Conservation (phyloP, 2,888 invertebrate genomes). For the Plutella xylostella region DNA sequence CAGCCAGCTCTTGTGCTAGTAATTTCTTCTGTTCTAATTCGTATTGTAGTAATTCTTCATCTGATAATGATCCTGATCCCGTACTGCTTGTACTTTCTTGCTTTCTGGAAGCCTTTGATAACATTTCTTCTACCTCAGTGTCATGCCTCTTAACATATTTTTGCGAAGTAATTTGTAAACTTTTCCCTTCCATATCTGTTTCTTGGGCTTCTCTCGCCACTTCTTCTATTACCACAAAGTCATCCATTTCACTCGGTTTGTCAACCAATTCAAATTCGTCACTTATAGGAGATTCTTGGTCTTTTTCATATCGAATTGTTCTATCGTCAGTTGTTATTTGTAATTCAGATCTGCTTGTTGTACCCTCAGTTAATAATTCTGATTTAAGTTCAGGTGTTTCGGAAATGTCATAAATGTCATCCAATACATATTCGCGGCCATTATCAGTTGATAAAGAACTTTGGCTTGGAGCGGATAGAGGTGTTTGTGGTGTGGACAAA, state of each 20-base stretch:
- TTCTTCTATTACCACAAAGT: slow-evolving; percentile 90
- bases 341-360: slow-evolving; percentile 66
- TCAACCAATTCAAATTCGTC: slow-evolving; percentile 91
- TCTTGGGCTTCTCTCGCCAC: slow-evolving; percentile 89
- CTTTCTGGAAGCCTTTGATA: slow-evolving; percentile 77
- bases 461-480: slow-evolving; percentile 73
- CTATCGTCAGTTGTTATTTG: slow-evolving; percentile 73
- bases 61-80: slow-evolving; percentile 68
- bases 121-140: slow-evolving; percentile 77
- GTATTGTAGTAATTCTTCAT: slow-evolving; percentile 73
- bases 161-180: slow-evolving; percentile 73
- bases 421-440: slow-evolving; percentile 72
- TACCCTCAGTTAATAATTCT: slow-evolving; percentile 44
- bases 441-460: slow-evolving; percentile 75
- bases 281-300: slow-evolving; percentile 80
- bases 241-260: slow-evolving; percentile 87
- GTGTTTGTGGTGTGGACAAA: slow-evolving; percentile 70
- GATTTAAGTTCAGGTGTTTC: slow-evolving; percentile 71
- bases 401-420: slow-evolving; percentile 69
- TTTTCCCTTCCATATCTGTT: slow-evolving; percentile 85
- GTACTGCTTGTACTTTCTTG: slow-evolving; percentile 70
- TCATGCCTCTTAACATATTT: slow-evolving; percentile 72
- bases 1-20: slow-evolving; percentile 61
- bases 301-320: slow-evolving; percentile 61
- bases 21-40: slow-evolving; percentile 75